A percentile compares a stretch with the other conserved stretches of the same genome.
Evolutionary conservation across 2,797 vertebrate genomes (phyloP).

Genomic region (Leptodactylus fallax): DNA sequence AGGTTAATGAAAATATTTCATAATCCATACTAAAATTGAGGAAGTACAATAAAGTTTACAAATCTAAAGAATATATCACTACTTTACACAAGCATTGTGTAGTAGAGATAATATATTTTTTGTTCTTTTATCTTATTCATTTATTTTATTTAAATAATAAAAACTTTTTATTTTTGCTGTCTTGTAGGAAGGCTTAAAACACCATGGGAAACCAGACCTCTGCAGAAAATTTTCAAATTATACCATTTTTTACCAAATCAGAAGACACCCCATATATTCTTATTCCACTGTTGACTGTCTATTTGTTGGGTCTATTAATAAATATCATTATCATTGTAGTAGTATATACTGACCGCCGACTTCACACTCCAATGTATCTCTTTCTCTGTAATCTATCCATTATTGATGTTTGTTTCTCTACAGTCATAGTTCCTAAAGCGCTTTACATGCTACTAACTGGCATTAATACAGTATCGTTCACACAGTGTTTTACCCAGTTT

Average conservation of each 20-base stretch:
- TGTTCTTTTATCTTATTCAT: not conserved
- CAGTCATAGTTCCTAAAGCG: conserved; percentile 15
- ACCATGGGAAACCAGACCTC: not conserved
- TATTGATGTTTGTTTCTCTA: conserved; percentile 22
- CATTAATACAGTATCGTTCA: conserved; percentile 10
- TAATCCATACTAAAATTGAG: too few species aligned
- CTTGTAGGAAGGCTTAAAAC: not conserved
- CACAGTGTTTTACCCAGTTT: not conserved
- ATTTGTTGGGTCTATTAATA: not conserved
- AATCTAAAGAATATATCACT: too few species aligned
- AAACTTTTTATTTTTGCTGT: not conserved
- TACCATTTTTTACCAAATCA: not conserved
- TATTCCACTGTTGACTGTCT: not conserved
- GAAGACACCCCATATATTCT: not conserved
- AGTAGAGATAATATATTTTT: too few species aligned
- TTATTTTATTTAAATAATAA: not conserved
- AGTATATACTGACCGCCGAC: not conserved
- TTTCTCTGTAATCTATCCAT: conserved; percentile 16
- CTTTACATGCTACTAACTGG: not conserved
- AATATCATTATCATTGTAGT: not conserved
- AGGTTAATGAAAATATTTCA: too few species aligned
- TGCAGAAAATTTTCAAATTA: not conserved
- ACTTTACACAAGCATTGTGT: too few species aligned
- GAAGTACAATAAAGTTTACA: too few species aligned
- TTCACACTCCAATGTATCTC: conserved; percentile 21